Percentiles rank a stretch among this genome's conserved stretches.
These are phyloP conservation scores for Nycticebus coucang DNA, from an alignment of 2,113 vertebrate genomes.

Conservation along the genomic window DNA sequence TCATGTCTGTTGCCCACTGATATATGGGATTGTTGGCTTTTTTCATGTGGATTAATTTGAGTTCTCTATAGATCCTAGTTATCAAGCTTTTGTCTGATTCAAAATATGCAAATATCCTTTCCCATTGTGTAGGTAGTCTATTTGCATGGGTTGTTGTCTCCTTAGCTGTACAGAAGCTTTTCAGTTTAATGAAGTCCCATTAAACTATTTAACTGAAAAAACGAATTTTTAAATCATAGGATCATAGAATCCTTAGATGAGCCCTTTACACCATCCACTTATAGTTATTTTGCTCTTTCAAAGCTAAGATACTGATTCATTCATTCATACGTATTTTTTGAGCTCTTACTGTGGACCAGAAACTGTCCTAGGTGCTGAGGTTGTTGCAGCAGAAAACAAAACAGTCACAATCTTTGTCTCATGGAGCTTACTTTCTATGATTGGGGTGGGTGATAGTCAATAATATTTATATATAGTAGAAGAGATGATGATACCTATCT, in stretches of 20 bases:
- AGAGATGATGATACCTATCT: background rate
- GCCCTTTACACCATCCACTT: background rate
- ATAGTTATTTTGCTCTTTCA: constrained; percentile 22
- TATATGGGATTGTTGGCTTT: no score
- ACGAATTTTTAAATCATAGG: background rate
- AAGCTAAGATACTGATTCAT: background rate
- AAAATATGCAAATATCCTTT: no score
- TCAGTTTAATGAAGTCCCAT: no score
- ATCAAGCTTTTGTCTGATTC: no score
- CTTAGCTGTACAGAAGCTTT: no score
- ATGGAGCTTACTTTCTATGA: background rate
- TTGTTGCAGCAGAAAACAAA: background rate
- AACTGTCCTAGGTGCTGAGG: background rate
- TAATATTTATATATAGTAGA: background rate
- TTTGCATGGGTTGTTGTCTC: no score
- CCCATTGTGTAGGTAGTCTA: no score
- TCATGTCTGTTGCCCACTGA: no score
- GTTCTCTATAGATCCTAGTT: no score
- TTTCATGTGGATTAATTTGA: no score
- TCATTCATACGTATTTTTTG: background rate
- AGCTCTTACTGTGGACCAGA: background rate
- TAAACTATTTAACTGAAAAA: background rate
- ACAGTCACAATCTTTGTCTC: background rate
- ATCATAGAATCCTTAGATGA: background rate
- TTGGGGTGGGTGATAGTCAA: background rate